These are phyloP conservation scores for Lycodopsis pacificus DNA, from an alignment of 2,797 vertebrate genomes.

Conservation along the genomic window DNA sequence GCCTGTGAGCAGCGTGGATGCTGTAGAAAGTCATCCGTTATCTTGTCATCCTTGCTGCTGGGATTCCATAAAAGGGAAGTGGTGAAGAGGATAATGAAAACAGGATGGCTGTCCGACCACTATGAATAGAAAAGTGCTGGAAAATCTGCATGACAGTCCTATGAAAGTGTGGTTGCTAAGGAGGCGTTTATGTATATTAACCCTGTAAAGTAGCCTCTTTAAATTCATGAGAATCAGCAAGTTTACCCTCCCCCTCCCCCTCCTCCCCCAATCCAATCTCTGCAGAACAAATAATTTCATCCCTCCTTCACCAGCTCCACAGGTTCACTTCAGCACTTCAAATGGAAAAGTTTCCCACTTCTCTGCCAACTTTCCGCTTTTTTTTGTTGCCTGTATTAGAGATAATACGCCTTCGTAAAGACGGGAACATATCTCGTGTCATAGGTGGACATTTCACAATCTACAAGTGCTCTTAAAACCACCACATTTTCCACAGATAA, in stretches of 20 bases:
- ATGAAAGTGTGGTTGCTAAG: slow-evolving; percentile 68
- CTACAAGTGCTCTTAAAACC: slow-evolving; percentile 39
- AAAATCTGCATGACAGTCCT: slow-evolving; percentile 65
- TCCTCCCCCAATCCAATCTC: slow-evolving; percentile 28
- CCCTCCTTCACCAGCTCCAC: slow-evolving; percentile 54
- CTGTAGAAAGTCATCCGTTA: slow-evolving; percentile 29
- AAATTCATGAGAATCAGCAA: slow-evolving; percentile 82
- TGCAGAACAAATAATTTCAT: slow-evolving; percentile 72
- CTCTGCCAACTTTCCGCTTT: slow-evolving; percentile 50
- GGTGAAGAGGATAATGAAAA: slow-evolving; percentile 60
- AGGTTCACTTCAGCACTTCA: slow-evolving; percentile 56
- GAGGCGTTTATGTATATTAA: slow-evolving; percentile 80
- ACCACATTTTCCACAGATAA: slow-evolving; percentile 20
- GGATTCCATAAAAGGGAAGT: slow-evolving; percentile 41
- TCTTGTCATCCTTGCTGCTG: slow-evolving; percentile 43
- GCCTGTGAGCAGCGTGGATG: slow-evolving; percentile 4
- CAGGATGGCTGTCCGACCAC: slow-evolving; percentile 43
- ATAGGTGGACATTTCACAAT: slow-evolving; percentile 45
- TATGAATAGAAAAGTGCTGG: slow-evolving; percentile 51
- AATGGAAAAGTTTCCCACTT: slow-evolving; percentile 69
- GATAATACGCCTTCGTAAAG: slow-evolving; percentile 52
- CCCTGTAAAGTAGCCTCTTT: slow-evolving; percentile 81
- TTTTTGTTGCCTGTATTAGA: slow-evolving; percentile 41
- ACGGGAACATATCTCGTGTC: slow-evolving; percentile 35
- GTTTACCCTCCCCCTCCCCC: slow-evolving; percentile 47